A percentile compares a stretch with the other conserved stretches of the same genome.
Evolutionary conservation across 2,113 vertebrate species (phyloP).

Genomic region (Candoia aspera): DNA sequence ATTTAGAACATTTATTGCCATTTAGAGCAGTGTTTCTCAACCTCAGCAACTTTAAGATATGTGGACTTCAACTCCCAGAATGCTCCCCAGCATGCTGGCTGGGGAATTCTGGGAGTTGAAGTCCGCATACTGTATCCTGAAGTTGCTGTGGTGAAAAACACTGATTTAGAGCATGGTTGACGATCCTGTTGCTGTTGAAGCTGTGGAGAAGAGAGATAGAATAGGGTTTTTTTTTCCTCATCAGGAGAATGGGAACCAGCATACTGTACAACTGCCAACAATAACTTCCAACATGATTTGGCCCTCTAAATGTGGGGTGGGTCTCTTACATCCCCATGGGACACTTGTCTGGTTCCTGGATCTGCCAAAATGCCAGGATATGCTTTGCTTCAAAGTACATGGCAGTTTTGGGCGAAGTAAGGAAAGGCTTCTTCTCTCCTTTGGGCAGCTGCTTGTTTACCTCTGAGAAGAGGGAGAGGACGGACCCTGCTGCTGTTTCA

Average conservation of each 20-base stretch:
- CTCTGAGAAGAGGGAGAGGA: not conserved
- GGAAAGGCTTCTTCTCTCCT: not conserved
- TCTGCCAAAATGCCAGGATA: not conserved
- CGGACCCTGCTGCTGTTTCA: not conserved
- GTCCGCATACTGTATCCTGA: not conserved
- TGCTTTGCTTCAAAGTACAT: not conserved
- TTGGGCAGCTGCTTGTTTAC: not conserved
- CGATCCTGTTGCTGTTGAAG: not conserved
- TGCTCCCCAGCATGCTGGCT: too few species aligned
- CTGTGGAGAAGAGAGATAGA: not conserved
- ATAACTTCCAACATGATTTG: not conserved
- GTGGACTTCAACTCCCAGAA: too few species aligned
- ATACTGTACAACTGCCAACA: not conserved
- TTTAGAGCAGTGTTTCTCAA: too few species aligned
- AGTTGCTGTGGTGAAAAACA: not conserved
- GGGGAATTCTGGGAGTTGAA: too few species aligned
- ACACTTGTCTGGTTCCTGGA: not conserved
- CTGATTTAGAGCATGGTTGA: not conserved
- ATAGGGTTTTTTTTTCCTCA: not conserved
- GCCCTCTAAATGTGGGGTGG: not conserved
- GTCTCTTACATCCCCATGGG: not conserved
- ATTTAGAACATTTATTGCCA: too few species aligned
- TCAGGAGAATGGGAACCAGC: not conserved
- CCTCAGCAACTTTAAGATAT: too few species aligned
- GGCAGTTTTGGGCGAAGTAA: not conserved